Evolutionary conservation across 2,113 vertebrate genomes (phyloP).

Genomic region (Gavia stellata): DNA sequence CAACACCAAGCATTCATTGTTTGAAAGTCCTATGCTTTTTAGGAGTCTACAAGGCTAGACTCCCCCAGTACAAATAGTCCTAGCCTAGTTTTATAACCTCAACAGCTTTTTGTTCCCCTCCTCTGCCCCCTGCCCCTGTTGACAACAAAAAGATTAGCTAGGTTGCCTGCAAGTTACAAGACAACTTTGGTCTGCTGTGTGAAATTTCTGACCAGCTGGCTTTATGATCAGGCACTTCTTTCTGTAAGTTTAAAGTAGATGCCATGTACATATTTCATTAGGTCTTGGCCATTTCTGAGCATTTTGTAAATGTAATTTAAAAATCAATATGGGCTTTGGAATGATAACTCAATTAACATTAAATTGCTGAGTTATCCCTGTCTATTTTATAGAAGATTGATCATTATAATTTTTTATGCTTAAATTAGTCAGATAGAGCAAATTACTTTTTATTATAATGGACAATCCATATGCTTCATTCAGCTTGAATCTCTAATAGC

Average conservation of each 20-base stretch:
- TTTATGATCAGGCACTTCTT: background rate
- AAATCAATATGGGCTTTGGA: constrained; percentile 34
- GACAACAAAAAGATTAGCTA: too few species aligned
- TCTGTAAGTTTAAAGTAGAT: background rate
- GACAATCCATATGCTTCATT: background rate
- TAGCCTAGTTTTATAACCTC: background rate
- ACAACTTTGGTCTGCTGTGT: background rate
- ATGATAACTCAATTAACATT: constrained; percentile 40
- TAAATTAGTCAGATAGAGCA: constrained; percentile 46
- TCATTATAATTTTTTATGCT: constrained; percentile 52
- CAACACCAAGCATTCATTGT: rapidly evolving
- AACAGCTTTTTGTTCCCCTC: background rate
- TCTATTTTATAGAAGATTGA: constrained; percentile 51
- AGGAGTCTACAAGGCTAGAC: background rate
- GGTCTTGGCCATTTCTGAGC: background rate
- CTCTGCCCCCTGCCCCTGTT: too few species aligned
- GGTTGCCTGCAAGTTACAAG: background rate
- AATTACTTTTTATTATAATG: constrained; percentile 30
- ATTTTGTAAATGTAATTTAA: constrained; percentile 33
- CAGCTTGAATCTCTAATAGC: background rate
- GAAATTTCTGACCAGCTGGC: background rate
- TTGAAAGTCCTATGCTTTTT: background rate
- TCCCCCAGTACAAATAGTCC: background rate
- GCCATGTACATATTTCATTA: background rate
- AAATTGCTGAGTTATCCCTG: background rate